phyloP scores from a whole-genome alignment of 2,113 vertebrate genomes.

The Corapipo altera region DNA sequence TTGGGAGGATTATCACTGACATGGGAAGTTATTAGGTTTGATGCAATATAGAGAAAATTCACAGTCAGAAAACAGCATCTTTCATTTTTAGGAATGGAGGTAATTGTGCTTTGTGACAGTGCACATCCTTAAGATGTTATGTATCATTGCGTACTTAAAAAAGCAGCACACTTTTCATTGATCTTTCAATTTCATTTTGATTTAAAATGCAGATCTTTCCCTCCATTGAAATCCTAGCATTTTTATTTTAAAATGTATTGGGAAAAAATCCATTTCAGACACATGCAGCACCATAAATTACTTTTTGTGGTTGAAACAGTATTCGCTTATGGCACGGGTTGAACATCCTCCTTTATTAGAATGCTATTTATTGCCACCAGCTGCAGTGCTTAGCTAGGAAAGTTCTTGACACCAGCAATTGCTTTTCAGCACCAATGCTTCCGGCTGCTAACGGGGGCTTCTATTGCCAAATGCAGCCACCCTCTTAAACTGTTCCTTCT shows the following conservation, averaged over 20 bases:
- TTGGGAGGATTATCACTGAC: constrained; percentile 49
- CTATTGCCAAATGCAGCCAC: constrained; percentile 72
- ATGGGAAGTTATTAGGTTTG: constrained; percentile 30
- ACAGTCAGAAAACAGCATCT: constrained; percentile 60
- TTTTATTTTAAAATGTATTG: constrained; percentile 72
- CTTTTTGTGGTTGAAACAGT: constrained; percentile 80
- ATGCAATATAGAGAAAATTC: constrained; percentile 55
- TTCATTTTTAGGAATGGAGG: constrained; percentile 71
- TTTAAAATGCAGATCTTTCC: constrained; percentile 77
- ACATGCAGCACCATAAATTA: constrained; percentile 73
- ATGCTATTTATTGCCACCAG: constrained; percentile 93
- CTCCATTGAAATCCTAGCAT: constrained; percentile 70
- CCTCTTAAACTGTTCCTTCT: constrained; percentile 70
- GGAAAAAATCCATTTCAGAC: constrained; percentile 74
- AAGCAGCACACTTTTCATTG: constrained; percentile 67
- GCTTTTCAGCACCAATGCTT: constrained; percentile 91
- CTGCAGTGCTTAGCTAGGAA: constrained; percentile 88
- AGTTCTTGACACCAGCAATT: constrained; percentile 88
- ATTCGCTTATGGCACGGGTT: constrained; percentile 79
- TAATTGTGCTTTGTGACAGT: constrained; percentile 66
- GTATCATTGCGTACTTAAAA: constrained; percentile 67
- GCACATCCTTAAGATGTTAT: constrained; percentile 66
- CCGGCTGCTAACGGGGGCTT: constrained; percentile 82
- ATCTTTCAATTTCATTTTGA: constrained; percentile 74
- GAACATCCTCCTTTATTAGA: constrained; percentile 83